Conservation (phyloP, 2,113 vertebrate genomes). For the Hippocampus zosterae region DNA sequence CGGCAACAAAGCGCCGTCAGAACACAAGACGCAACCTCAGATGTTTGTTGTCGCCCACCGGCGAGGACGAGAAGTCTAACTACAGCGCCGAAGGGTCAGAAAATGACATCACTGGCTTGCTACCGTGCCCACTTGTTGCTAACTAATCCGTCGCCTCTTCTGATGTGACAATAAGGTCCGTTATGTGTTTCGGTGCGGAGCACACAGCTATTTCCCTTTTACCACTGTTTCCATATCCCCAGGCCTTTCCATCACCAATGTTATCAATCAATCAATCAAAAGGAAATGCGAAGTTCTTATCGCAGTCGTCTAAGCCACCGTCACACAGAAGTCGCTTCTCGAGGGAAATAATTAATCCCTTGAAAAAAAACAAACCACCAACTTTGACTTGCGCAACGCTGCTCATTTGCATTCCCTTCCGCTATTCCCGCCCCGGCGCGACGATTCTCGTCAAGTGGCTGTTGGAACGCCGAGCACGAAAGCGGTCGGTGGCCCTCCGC, state of each 20-base stretch:
- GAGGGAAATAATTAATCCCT: neutral
- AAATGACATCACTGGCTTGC: neutral
- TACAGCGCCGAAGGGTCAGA: neutral
- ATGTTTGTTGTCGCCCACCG: neutral
- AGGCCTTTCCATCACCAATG: no score
- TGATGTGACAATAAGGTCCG: conserved; percentile 34
- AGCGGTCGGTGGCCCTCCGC: conserved; percentile 21
- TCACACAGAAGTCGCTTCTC: no score
- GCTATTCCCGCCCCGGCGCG: conserved; percentile 12
- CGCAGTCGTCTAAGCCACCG: no score
- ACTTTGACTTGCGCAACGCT: conserved; percentile 24
- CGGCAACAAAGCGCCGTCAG: conserved; percentile 1
- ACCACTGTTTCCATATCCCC: no score
- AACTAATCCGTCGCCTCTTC: no score
- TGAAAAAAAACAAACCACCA: conserved; percentile 7
- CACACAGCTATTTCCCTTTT: neutral
- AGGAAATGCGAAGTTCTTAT: no score
- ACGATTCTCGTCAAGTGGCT: conserved; percentile 19
- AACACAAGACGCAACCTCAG: conserved; percentile 3
- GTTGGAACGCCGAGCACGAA: conserved; percentile 43
- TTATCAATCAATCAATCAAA: no score
- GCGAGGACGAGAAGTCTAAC: neutral
- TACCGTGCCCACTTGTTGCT: neutral
- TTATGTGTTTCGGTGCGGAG: neutral
- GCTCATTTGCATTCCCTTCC: conserved; percentile 50